phyloP scores from a whole-genome alignment of 2,113 vertebrate genomes.

The Siphamia tubifer region DNA sequence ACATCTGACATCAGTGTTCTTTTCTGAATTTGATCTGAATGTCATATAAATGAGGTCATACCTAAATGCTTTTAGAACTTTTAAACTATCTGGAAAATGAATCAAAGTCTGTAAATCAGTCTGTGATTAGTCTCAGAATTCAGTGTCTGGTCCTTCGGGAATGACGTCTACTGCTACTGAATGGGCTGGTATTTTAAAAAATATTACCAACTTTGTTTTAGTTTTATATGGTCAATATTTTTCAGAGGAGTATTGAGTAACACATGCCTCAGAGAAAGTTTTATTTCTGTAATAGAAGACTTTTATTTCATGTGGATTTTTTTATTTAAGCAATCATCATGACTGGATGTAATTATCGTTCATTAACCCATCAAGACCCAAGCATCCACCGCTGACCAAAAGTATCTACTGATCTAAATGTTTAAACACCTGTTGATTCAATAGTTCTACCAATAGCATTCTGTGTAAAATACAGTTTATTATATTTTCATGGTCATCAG shows the following conservation, averaged over 20 bases:
- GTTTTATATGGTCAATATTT: slow-evolving; percentile 44
- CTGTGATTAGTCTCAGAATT: neutral
- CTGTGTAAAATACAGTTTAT: too few relatives aligned
- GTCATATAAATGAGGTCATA: neutral
- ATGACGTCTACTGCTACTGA: slow-evolving; percentile 20
- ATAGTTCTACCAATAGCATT: too few relatives aligned
- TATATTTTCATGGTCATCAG: too few relatives aligned
- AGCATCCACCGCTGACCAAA: too few relatives aligned
- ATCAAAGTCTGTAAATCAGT: neutral
- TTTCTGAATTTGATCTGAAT: neutral
- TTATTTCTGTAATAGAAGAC: slow-evolving; percentile 58
- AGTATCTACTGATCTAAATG: too few relatives aligned
- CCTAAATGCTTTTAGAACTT: too few relatives aligned
- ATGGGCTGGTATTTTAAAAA: slow-evolving; percentile 27
- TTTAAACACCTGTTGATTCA: too few relatives aligned
- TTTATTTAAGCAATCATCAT: slow-evolving; percentile 14
- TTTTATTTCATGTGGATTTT: slow-evolving; percentile 33
- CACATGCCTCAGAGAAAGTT: slow-evolving; percentile 39
- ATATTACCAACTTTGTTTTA: slow-evolving; percentile 45
- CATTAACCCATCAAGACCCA: too few relatives aligned
- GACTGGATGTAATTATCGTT: slow-evolving; percentile 30
- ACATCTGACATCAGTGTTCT: neutral
- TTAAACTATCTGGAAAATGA: slow-evolving; percentile 22
- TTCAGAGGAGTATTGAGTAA: slow-evolving; percentile 44
- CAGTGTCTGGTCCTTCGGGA: neutral